These are phyloP conservation scores for Charanyca ferruginea DNA, from an alignment of 2,888 invertebrate genomes.

Conservation along the genomic window DNA sequence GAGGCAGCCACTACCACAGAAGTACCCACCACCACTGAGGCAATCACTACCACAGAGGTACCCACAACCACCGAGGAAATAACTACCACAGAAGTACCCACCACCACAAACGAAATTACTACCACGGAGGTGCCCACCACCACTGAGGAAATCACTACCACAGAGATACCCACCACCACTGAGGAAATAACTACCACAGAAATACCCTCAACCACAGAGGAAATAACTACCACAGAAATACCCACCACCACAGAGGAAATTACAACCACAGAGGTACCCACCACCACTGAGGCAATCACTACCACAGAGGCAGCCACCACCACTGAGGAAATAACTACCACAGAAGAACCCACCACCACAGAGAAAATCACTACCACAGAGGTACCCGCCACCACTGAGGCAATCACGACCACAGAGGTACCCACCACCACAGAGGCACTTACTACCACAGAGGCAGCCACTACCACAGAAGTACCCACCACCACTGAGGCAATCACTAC, in stretches of 20 bases:
- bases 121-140: not conserved
- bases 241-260: too few species aligned
- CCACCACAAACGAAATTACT: not conserved
- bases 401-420: not conserved
- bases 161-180: not conserved
- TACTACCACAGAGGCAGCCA: not conserved
- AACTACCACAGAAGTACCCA: not conserved
- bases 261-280: too few species aligned
- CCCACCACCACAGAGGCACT: not conserved
- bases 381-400: not conserved
- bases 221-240: not conserved
- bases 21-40: not conserved
- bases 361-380: not conserved
- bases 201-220: not conserved
- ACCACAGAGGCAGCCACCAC: not conserved
- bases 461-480: not conserved
- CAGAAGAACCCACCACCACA: not conserved
- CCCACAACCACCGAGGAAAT: not conserved
- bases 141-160: not conserved
- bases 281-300: not conserved
- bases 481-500: too few species aligned
- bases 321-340: not conserved
- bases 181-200: not conserved
- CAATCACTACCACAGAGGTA: not conserved
- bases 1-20: too few species aligned